A percentile compares a stretch with the other conserved stretches of the same genome.
Evolutionary conservation across 2,797 vertebrate genomes (phyloP).

Genomic region (Argya squamiceps): DNA sequence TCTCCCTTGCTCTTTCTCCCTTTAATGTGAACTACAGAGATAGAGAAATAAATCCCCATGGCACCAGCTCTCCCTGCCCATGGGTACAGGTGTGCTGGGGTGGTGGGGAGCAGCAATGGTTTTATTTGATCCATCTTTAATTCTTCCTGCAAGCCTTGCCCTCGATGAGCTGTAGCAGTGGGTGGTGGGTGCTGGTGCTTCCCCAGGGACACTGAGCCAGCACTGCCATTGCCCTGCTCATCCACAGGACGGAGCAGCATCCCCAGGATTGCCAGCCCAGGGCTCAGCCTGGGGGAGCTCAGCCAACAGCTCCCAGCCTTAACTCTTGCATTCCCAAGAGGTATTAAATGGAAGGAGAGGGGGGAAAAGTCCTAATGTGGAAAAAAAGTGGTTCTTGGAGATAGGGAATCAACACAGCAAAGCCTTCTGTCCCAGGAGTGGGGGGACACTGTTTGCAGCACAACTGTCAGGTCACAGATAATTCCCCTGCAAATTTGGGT

Average conservation of each 20-base stretch:
- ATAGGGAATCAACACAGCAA: rapidly evolving
- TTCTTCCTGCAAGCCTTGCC: not conserved
- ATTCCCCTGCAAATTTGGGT: not conserved
- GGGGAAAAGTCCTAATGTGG: rapidly evolving
- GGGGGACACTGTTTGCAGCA: not conserved
- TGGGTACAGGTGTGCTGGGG: rapidly evolving
- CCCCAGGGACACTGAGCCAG: rapidly evolving
- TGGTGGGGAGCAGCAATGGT: not conserved
- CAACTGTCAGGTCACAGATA: not conserved
- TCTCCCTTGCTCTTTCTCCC: rapidly evolving
- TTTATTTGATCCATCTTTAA: not conserved
- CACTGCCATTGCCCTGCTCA: not conserved
- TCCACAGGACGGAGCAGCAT: constrained; percentile 73
- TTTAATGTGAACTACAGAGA: not conserved
- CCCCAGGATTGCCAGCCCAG: constrained; percentile 42
- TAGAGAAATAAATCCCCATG: not conserved
- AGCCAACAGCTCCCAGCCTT: not conserved
- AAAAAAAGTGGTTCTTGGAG: not conserved
- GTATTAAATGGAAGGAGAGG: not conserved
- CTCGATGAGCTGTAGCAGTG: not conserved
- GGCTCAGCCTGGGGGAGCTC: not conserved
- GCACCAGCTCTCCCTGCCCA: not conserved
- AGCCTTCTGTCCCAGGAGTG: not conserved
- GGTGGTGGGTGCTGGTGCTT: not conserved
- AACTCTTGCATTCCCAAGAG: not conserved